phyloP scores from a whole-genome alignment of 2,888 invertebrate genomes.

The Scotopteryx bipunctaria region DNA sequence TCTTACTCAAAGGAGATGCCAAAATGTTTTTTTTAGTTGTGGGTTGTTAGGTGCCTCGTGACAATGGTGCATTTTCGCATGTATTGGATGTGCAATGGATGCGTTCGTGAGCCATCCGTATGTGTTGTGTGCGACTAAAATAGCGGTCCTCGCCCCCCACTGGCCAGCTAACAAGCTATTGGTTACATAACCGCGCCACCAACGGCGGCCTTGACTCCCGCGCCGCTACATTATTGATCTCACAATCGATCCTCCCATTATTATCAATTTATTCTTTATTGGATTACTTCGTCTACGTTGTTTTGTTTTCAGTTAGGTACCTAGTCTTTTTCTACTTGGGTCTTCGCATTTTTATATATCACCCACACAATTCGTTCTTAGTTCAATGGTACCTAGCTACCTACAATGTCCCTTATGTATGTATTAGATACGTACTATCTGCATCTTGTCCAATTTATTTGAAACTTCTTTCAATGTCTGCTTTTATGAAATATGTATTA shows the following conservation, averaged over 20 bases:
- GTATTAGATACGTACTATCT: too few relatives aligned
- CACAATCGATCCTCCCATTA: slow-evolving; percentile 25
- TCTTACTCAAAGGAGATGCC: slow-evolving; percentile 21
- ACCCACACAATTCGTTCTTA: too few relatives aligned
- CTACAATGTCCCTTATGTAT: too few relatives aligned
- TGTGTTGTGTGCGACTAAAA: slow-evolving; percentile 74
- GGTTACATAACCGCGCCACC: slow-evolving; percentile 74
- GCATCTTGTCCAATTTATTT: too few relatives aligned
- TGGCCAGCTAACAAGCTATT: slow-evolving; percentile 39
- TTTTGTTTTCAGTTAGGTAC: too few relatives aligned
- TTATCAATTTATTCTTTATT: slow-evolving; percentile 17
- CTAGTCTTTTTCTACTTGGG: too few relatives aligned
- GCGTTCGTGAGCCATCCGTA: slow-evolving; percentile 51
- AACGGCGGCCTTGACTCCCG: slow-evolving; percentile 80
- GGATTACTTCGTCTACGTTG: slow-evolving; percentile 7
- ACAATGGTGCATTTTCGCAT: slow-evolving; percentile 14
- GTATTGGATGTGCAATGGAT: slow-evolving; percentile 32
- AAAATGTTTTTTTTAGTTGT: slow-evolving; percentile 14
- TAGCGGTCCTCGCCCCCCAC: slow-evolving; percentile 70
- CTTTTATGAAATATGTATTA: too few relatives aligned
- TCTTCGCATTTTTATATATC: neutral
- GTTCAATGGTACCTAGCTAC: too few relatives aligned
- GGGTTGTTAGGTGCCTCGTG: slow-evolving; percentile 5
- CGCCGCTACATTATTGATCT: slow-evolving; percentile 59
- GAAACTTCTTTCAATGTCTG: too few relatives aligned